These are phyloP conservation scores for Sycophila sp. DNA, from an alignment of 1,140 invertebrate species.

Conservation along the genomic window DNA sequence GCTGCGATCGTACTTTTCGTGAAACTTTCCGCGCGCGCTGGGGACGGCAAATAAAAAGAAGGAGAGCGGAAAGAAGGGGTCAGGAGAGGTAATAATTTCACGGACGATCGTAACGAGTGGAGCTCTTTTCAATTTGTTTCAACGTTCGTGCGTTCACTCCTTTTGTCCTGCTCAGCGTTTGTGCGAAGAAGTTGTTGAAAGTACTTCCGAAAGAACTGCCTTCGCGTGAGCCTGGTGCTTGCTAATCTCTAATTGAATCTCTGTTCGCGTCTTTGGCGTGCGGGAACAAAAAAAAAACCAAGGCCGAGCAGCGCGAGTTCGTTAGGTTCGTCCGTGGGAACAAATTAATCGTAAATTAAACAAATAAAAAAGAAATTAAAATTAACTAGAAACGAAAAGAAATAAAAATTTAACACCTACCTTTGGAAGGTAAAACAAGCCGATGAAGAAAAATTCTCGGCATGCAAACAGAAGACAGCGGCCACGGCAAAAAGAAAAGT, in stretches of 20 bases:
- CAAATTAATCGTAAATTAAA: too few species aligned
- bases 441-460: conserved; percentile 17
- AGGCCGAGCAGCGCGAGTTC: neutral
- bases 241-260: too few species aligned
- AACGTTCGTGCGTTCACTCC: neutral
- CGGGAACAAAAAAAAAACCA: too few species aligned
- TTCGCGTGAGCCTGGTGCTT: too few species aligned
- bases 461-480: conserved; percentile 30
- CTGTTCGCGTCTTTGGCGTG: too few species aligned
- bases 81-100: conserved; percentile 4
- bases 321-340: neutral
- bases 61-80: neutral
- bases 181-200: neutral
- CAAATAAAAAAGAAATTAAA: too few species aligned
- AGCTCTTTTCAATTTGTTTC: conserved; percentile 16
- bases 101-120: conserved; percentile 18
- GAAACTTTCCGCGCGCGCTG: neutral
- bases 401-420: conserved; percentile 29
- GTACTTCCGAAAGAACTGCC: too few species aligned
- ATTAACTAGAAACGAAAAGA: neutral
- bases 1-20: neutral
- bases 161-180: neutral
- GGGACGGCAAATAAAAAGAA: neutral
- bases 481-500: conserved; percentile 19
- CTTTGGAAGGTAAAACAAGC: conserved; percentile 26